Conservation (phyloP, 2,113 vertebrate genomes). For the Delphinapterus leucas region DNA sequence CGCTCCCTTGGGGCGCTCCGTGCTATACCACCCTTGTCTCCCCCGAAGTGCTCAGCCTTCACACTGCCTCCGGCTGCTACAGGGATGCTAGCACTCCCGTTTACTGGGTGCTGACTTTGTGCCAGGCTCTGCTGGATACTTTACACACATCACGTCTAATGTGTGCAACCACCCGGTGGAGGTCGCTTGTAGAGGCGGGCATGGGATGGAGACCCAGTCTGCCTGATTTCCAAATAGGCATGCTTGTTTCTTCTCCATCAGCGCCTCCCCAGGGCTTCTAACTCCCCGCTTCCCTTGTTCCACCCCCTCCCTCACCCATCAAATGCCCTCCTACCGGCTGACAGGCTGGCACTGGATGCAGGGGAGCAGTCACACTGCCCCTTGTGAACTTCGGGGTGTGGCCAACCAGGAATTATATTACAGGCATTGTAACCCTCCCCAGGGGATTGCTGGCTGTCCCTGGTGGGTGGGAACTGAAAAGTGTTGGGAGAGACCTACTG, state of each 20-base stretch:
- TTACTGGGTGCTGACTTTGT: not conserved
- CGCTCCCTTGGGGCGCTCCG: not conserved
- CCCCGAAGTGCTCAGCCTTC: not conserved
- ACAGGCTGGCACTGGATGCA: not conserved
- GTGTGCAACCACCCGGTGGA: accelerated
- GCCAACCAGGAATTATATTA: not conserved
- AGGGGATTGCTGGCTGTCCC: not conserved
- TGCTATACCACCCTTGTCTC: not conserved
- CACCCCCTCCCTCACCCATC: not conserved
- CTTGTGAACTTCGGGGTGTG: accelerated
- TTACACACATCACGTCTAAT: not conserved
- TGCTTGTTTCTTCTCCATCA: not conserved
- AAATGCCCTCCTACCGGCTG: not conserved
- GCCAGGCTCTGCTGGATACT: not conserved
- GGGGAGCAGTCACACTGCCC: not conserved
- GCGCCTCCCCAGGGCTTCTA: not conserved
- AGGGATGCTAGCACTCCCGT: not conserved
- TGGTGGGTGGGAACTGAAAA: not conserved
- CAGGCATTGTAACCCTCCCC: not conserved
- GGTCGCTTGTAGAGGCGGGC: not conserved
- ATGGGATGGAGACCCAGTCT: not conserved
- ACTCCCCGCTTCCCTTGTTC: not conserved
- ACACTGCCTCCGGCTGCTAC: not conserved
- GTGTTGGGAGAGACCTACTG: not conserved
- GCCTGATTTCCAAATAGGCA: accelerated